phyloP scores from a whole-genome alignment of 1,140 invertebrate genomes.

The Heliconius hewitsoni region DNA sequence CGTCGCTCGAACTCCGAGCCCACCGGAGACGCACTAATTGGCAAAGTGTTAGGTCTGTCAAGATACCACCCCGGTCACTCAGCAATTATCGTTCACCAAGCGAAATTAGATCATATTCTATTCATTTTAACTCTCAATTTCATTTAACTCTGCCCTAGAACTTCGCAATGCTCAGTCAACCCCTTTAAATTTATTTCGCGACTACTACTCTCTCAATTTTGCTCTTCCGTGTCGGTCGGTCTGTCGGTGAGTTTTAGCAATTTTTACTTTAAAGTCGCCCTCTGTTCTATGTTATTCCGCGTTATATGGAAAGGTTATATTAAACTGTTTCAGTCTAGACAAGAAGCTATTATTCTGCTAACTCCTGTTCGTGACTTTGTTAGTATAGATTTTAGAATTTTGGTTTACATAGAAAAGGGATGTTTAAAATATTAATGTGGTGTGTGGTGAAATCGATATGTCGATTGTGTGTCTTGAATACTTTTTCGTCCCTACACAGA shows the following conservation, averaged over 20 bases:
- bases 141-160: neutral
- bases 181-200: constrained; percentile 34
- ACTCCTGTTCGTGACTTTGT: neutral
- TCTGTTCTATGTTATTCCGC: constrained; percentile 1
- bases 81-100: constrained; percentile 21
- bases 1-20: constrained; percentile 11
- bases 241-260: constrained; percentile 15
- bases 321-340: constrained; percentile 13
- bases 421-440: too few species aligned
- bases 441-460: too few species aligned
- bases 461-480: too few species aligned
- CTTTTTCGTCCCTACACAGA: too few species aligned
- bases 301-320: neutral
- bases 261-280: neutral
- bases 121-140: constrained; percentile 23
- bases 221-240: constrained; percentile 16
- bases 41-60: constrained; percentile 26
- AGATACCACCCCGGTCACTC: constrained; percentile 30
- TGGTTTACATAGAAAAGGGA: neutral
- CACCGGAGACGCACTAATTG: constrained; percentile 36
- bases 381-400: constrained; percentile 1
- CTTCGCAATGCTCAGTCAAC: constrained; percentile 31
- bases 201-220: constrained; percentile 26
- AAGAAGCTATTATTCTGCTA: neutral
- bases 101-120: constrained; percentile 23